Base-by-base conservation (phyloP, 2,888 invertebrate species). In the Eupithecia inturbata region DNA sequence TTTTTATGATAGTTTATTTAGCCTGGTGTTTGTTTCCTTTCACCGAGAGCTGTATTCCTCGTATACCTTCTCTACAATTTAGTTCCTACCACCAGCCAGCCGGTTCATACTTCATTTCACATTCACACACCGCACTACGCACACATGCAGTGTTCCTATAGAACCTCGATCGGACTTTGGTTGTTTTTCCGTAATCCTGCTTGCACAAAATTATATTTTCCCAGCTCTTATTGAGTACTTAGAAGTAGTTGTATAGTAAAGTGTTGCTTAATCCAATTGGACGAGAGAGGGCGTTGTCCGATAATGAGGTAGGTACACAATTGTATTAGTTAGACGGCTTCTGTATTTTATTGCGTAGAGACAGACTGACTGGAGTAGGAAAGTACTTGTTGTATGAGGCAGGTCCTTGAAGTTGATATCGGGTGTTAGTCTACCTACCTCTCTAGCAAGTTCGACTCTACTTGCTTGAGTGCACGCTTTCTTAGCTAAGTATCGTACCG, bases 221-320 rank as follows among this genome's bases (percentile, higher is more conserved):
- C 22, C 53, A 53, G 53, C 53, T 53, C 22, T 22, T 53, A 26
- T 57, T 39, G 28, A 28, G 36, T 28, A n/a, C n/a, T n/a, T n/a
- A 10, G 9, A 67, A 67, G 53, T 60, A 28, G 10, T 22, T 53
- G 49, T 22, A 10, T 22, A 53, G n/a, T 45, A 45, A 22, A 22
- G 22, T 22, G 22, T n/a, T 53, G 53, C 19, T 19, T 66, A 62
- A 71, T 71, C 60, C 57, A 45, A 62, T 67, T 62, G 10, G 12
- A 31, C n/a, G 39, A 5, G 63, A 36, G 53, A 53, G 68, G 53
- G 31, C 66, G 10, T n/a, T 57, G 66, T 57, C 72, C 72, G 68
- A 41, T 73, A 73, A 73, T 64, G n/a, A 57, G 72, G n/a, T 64
- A 64, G 66, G n/a, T n/a, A n/a, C n/a, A 68, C 66, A 6, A 36